These are phyloP conservation scores for Myotis brandtii DNA, from an alignment of 2,113 vertebrate genomes.

Conservation along the genomic window DNA sequence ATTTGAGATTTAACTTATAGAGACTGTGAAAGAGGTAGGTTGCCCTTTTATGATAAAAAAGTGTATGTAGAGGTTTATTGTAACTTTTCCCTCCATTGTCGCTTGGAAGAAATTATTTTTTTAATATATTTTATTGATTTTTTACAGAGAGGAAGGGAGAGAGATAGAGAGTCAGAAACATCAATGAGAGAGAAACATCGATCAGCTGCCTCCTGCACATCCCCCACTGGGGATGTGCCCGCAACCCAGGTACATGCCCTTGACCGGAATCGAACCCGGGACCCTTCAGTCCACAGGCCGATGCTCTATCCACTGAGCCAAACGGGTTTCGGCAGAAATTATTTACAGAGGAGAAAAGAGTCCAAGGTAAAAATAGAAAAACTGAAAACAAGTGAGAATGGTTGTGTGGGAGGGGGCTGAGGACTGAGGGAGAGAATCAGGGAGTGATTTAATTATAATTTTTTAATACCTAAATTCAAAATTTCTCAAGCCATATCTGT, in stretches of 20 bases:
- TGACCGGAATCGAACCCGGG: no score
- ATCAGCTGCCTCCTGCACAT: no score
- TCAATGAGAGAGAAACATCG: no score
- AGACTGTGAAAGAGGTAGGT: not conserved
- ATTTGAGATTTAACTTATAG: not conserved
- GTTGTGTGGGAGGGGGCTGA: not conserved
- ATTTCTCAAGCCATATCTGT: not conserved
- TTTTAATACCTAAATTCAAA: constrained; percentile 12
- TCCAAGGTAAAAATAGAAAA: not conserved
- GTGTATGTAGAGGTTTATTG: not conserved
- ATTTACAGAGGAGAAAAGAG: not conserved
- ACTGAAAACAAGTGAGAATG: not conserved
- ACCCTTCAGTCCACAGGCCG: no score
- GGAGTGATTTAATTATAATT: not conserved
- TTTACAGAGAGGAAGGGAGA: no score
- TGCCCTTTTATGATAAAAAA: not conserved
- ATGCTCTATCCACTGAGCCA: no score
- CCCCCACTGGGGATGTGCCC: no score
- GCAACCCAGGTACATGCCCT: no score
- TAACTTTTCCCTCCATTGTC: not conserved
- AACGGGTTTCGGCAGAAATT: no score
- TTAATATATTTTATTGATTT: no score
- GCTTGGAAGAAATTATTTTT: not conserved
- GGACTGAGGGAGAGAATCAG: not conserved
- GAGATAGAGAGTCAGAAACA: no score